Evolutionary conservation across 1,140 invertebrate species (phyloP).

Genomic region (Lamellibrachia luymesi): DNA sequence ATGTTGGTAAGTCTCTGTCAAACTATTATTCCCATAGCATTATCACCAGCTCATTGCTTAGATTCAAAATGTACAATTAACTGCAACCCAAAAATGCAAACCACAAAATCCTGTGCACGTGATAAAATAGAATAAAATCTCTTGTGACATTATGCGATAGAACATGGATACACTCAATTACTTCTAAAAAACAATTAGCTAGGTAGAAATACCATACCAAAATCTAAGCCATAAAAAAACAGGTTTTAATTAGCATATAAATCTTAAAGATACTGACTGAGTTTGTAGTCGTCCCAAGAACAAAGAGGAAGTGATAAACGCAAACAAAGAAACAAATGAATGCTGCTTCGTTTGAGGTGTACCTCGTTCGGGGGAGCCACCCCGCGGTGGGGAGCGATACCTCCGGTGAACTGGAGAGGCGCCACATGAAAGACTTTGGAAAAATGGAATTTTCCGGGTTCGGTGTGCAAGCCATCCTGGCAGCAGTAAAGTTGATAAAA

Average conservation of each 20-base stretch:
- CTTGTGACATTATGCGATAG: too few species aligned
- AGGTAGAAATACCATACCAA: not conserved
- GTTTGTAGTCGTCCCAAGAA: not conserved
- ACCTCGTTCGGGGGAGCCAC: not conserved
- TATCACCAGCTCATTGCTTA: not conserved
- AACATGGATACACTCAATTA: not conserved
- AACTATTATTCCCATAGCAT: not conserved
- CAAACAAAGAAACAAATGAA: not conserved
- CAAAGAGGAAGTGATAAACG: not conserved
- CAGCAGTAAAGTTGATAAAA: conserved; percentile 6
- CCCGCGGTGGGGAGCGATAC: conserved; percentile 7
- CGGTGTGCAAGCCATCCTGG: conserved; percentile 10
- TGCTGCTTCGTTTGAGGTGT: conserved; percentile 8
- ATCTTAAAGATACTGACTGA: not conserved
- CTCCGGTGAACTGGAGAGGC: conserved; percentile 13
- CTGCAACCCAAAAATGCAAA: not conserved
- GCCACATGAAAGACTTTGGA: conserved; percentile 13
- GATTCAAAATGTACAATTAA: not conserved
- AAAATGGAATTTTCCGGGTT: conserved; percentile 15
- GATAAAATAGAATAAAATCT: not conserved
- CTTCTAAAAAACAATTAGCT: not conserved
- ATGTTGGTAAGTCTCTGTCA: not conserved
- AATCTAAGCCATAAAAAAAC: not conserved
- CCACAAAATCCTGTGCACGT: not conserved
- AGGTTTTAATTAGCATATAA: not conserved